Evolutionary conservation across 2,797 vertebrate genomes (phyloP).

Genomic region (Labeo calbasu): DNA sequence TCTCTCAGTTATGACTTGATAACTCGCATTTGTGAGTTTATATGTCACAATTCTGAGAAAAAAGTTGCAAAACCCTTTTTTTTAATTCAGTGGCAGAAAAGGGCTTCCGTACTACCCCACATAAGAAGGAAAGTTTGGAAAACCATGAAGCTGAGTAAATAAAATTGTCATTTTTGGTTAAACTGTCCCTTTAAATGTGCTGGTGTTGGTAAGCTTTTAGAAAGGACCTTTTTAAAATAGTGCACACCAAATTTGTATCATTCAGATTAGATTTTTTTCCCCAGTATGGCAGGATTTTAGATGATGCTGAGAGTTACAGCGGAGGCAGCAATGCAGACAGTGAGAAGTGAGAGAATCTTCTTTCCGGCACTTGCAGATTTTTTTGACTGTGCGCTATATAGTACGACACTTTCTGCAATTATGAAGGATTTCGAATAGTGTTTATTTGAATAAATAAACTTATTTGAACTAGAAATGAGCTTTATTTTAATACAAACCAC

Average conservation of each 20-base stretch:
- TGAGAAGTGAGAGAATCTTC: background rate
- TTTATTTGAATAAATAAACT: conserved; percentile 1
- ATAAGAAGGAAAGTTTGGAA: too few relatives aligned
- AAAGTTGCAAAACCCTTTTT: too few relatives aligned
- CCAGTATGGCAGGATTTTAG: background rate
- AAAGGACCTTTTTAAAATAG: background rate
- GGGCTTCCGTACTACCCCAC: too few relatives aligned
- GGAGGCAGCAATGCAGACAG: background rate
- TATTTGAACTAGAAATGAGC: background rate
- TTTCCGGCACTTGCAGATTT: background rate
- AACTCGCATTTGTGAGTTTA: too few relatives aligned
- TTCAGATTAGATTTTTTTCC: background rate
- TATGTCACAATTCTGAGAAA: too few relatives aligned
- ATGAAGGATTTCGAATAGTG: conserved; percentile 21
- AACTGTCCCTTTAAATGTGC: background rate
- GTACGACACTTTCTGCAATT: background rate
- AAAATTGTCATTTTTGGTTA: background rate
- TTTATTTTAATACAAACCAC: conserved; percentile 18
- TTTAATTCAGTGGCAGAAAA: too few relatives aligned
- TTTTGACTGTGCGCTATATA: background rate
- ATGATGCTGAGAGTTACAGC: background rate
- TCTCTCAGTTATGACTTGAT: too few relatives aligned
- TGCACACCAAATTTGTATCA: too few relatives aligned
- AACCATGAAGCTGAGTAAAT: too few relatives aligned
- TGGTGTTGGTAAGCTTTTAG: background rate